Percentiles rank a stretch among this genome's conserved stretches.
These are phyloP conservation scores for Chrysoperla carnea DNA, from an alignment of 1,140 invertebrate genomes.

Conservation along the genomic window DNA sequence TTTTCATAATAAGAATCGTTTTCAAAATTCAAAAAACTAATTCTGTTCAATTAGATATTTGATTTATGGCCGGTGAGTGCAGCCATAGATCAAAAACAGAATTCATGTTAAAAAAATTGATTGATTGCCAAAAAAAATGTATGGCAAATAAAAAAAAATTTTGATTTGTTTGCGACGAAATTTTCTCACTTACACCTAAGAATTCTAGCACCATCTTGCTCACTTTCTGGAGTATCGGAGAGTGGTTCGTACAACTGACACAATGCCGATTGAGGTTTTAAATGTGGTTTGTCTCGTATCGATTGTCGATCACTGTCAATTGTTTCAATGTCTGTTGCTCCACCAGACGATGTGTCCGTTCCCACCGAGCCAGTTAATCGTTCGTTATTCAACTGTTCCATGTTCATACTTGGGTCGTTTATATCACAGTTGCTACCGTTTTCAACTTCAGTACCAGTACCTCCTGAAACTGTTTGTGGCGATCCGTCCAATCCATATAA, in stretches of 20 bases:
- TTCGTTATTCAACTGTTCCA: too few relatives aligned
- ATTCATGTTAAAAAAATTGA: too few relatives aligned
- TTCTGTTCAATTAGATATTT: not conserved
- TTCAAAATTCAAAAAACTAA: too few relatives aligned
- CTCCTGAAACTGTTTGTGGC: not conserved
- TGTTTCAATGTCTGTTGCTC: too few relatives aligned
- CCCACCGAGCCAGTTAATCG: not conserved
- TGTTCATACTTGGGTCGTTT: too few relatives aligned
- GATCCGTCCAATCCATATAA: slow-evolving; percentile 52
- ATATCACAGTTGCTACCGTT: too few relatives aligned
- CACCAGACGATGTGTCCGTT: slow-evolving; percentile 1
- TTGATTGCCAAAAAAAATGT: not conserved
- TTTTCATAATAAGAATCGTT: too few relatives aligned
- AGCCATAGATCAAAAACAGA: not conserved
- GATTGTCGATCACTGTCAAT: too few relatives aligned
- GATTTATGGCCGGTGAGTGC: not conserved
- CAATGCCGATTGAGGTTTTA: slow-evolving; percentile 14
- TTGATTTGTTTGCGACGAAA: slow-evolving; percentile 3
- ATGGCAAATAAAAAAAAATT: slow-evolving; percentile 3
- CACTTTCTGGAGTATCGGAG: slow-evolving; percentile 11
- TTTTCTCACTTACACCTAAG: slow-evolving; percentile 15
- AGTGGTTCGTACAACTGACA: slow-evolving; percentile 17
- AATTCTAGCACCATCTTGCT: slow-evolving; percentile 17
- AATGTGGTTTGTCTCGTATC: too few relatives aligned
- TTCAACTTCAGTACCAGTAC: too few relatives aligned